These are phyloP conservation scores for Gymnarchus niloticus DNA, from an alignment of 2,113 vertebrate genomes.

Conservation along the genomic window DNA sequence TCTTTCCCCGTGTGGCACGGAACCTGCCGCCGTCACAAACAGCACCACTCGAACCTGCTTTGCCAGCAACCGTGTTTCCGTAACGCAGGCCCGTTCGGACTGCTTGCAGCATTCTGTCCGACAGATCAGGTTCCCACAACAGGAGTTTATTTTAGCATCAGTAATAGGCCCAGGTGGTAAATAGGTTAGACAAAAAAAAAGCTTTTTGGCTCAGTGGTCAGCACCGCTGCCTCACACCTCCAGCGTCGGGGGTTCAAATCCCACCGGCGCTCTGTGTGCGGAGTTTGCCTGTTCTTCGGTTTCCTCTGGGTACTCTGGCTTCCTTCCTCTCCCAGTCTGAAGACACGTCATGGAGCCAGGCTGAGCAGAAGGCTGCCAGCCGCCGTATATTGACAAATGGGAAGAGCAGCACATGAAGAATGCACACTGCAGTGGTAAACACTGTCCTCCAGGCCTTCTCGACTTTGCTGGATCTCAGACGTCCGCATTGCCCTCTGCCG, in stretches of 20 bases:
- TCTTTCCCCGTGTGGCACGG: neutral
- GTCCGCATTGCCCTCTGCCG: neutral
- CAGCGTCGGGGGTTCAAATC: no score
- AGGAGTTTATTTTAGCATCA: neutral
- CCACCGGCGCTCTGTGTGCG: no score
- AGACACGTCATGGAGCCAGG: no score
- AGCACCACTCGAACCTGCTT: neutral
- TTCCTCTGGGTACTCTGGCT: no score
- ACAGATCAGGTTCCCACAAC: neutral
- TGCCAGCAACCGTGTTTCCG: neutral
- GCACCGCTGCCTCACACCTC: no score
- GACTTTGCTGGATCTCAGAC: neutral
- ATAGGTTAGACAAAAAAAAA: no score
- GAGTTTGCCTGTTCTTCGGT: no score
- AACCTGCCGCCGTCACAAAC: neutral
- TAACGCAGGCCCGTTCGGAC: neutral
- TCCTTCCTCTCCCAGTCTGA: no score
- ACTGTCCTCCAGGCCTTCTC: neutral
- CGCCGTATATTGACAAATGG: neutral
- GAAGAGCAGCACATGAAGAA: neutral
- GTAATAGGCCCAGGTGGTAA: no score
- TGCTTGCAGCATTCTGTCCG: neutral
- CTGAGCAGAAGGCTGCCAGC: no score
- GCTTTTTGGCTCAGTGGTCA: no score
- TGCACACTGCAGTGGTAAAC: neutral